Evolutionary conservation across 2,797 vertebrate genomes (phyloP).

Genomic region (Anguilla obscura): DNA sequence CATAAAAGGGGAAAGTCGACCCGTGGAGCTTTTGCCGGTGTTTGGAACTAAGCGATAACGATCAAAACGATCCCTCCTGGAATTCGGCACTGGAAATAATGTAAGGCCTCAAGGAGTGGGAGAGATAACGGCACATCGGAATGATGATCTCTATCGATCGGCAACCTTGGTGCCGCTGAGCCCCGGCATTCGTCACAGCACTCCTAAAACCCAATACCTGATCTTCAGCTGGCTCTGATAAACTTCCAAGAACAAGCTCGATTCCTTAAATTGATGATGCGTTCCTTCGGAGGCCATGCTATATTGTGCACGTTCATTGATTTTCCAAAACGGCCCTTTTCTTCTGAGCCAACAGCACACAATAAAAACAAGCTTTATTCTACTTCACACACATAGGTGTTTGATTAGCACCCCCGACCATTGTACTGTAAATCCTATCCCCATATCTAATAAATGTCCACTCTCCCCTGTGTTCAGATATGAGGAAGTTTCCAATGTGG

Average conservation of each 20-base stretch:
- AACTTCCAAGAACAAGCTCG: constrained; percentile 61
- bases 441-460: constrained; percentile 18
- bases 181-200: constrained; percentile 75
- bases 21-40: constrained; percentile 24
- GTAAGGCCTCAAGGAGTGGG: constrained; percentile 66
- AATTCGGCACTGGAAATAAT: constrained; percentile 73
- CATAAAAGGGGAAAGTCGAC: not conserved
- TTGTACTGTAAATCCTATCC: constrained; percentile 16
- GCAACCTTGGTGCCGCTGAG: constrained; percentile 73
- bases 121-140: constrained; percentile 79
- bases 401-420: constrained; percentile 32
- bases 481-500: not conserved
- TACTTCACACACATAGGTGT: constrained; percentile 26
- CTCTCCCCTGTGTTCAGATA: constrained; percentile 16
- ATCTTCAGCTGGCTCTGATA: constrained; percentile 68
- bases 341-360: constrained; percentile 45
- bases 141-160: constrained; percentile 81
- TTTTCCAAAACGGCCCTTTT: constrained; percentile 62
- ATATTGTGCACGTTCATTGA: constrained; percentile 62
- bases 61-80: constrained; percentile 46
- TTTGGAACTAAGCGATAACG: constrained; percentile 23
- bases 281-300: constrained; percentile 61
- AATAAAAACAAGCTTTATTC: constrained; percentile 47
- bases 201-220: constrained; percentile 71
- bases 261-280: constrained; percentile 78